Base-by-base conservation (phyloP, 2,888 invertebrate genomes). In the Drosophila nr. perissopoda region DNA sequence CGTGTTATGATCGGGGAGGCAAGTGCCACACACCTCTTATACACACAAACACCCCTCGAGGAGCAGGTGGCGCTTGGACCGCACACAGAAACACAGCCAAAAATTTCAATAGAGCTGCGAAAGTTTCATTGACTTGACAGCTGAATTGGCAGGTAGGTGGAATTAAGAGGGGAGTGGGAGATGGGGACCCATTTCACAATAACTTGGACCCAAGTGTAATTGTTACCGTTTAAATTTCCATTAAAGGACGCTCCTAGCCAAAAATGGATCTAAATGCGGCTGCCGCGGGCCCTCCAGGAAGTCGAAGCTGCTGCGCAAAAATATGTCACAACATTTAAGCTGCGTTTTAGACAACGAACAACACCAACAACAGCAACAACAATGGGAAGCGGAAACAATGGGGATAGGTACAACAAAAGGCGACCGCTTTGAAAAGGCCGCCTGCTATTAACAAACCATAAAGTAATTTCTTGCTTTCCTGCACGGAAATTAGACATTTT, bases 381-480 rank as follows among this genome's bases (percentile, higher is more conserved):
- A 59, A 40, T 42, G 46, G 10, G 36, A 46, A 58, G 60, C 76
- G 77, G 72, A 78, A 77, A 77, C 80, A 81, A 81, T 78, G 81
- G 72, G 69, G 73, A 73, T 64, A 70, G 49, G 64, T 74, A 83
- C 79, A 83, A 70, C 77, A 85, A 85, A 46, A 73, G 71, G 73
- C 76, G 68, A 69, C 46, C 63, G 76, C 74, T 79, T 73, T 77
- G 40, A 76, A 75, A 77, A 81, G 84, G 82, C 84, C 84, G 87
- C 80, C 88, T 74, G 81, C 89, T 89, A 89, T 89, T 89, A 89
- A 84, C 90, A 89, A 89, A 89, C 89, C 89, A 86, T 89, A 89
- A 89, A 89, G 89, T 89, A 88, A 89, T 87, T 89, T 89, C 88
- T 89, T 89, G 88, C 83, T 89, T 89, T 88, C 88, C 88, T 85